A percentile compares a stretch with the other conserved stretches of the same genome.
Evolutionary conservation across 2,888 invertebrate genomes (phyloP).

Genomic region (Plusia festucae): DNA sequence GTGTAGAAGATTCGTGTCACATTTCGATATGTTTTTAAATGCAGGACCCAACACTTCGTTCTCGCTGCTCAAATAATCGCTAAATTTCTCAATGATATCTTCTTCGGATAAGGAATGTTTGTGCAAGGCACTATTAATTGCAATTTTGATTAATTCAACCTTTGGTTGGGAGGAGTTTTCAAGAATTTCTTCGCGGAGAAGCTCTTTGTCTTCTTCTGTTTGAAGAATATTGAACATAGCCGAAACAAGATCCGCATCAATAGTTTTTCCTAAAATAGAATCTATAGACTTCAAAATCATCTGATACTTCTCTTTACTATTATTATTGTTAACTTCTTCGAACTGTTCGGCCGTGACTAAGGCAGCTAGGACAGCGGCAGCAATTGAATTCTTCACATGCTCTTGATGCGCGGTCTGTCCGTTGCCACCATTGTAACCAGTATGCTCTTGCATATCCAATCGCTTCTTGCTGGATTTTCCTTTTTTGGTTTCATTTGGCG

Average conservation of each 20-base stretch:
- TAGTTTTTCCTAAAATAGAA: constrained; percentile 84
- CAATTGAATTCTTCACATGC: constrained; percentile 87
- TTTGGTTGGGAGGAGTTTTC: constrained; percentile 89
- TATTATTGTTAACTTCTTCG: constrained; percentile 85
- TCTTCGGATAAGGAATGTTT: constrained; percentile 87
- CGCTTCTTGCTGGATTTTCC: constrained; percentile 73
- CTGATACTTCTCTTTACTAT: constrained; percentile 86
- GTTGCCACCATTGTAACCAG: constrained; percentile 64
- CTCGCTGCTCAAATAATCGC: constrained; percentile 90
- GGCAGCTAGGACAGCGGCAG: constrained; percentile 86
- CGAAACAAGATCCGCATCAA: constrained; percentile 84
- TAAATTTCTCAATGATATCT: constrained; percentile 90
- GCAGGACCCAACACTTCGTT: constrained; percentile 90
- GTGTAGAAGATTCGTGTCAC: constrained; percentile 89
- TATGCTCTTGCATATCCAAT: constrained; percentile 64
- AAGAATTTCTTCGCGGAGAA: constrained; percentile 84
- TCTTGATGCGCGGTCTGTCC: constrained; percentile 81
- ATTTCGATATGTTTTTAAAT: constrained; percentile 91
- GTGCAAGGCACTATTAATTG: constrained; percentile 81
- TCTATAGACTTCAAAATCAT: constrained; percentile 87
- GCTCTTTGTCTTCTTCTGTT: constrained; percentile 86
- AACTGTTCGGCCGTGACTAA: constrained; percentile 87
- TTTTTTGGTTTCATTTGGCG: constrained; percentile 71
- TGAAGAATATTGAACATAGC: constrained; percentile 86
- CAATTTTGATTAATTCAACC: constrained; percentile 90